A percentile compares a stretch with the other conserved stretches of the same genome.
phyloP scores from a whole-genome alignment of 1,140 invertebrate genomes.

The Potamilus streckersoni region DNA sequence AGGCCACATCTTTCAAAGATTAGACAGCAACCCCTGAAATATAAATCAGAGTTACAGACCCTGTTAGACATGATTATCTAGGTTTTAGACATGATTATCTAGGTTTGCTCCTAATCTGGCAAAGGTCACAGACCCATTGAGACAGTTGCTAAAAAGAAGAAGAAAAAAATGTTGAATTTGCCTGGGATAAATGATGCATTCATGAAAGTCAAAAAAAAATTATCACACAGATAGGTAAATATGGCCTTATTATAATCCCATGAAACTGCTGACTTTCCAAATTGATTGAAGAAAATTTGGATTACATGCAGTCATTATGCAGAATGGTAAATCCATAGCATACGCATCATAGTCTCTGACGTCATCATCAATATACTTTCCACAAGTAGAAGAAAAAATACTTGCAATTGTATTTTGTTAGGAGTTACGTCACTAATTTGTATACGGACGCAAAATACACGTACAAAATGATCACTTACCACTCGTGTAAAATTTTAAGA shows the following conservation, averaged over 20 bases:
- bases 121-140: neutral
- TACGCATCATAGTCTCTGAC: slow-evolving; percentile 3
- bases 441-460: neutral
- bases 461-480: slow-evolving; percentile 4
- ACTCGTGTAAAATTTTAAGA: neutral
- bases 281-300: neutral
- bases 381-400: neutral
- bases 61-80: neutral
- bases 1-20: neutral
- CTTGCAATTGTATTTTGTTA: neutral
- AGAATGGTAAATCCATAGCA: neutral
- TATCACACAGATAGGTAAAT: neutral
- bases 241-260: neutral
- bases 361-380: neutral
- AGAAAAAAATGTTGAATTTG: neutral
- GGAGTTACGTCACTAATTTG: neutral
- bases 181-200: neutral
- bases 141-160: neutral
- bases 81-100: slow-evolving; percentile 2
- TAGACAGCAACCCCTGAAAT: neutral
- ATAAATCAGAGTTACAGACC: neutral
- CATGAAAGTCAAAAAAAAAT: neutral
- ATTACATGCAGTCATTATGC: neutral
- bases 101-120: slow-evolving; percentile 1
- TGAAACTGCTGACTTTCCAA: neutral